Conservation (phyloP, 2,888 invertebrate species). For the Crioceris asparagi region DNA sequence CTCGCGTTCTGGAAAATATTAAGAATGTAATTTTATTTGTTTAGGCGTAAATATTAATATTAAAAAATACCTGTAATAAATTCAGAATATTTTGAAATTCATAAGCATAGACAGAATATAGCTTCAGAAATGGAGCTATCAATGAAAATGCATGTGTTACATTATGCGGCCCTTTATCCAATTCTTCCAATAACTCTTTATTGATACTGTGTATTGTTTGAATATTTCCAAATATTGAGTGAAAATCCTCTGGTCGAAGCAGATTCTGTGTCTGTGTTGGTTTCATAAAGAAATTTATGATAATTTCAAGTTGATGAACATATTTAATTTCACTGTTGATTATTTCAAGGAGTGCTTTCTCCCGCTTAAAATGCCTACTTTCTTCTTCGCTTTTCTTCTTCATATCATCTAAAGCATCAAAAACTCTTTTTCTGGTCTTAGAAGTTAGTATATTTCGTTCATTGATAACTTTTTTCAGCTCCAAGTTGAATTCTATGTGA, state of each 20-base stretch:
- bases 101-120: conserved; percentile 68
- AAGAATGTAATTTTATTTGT: neutral
- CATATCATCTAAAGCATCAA: conserved; percentile 45
- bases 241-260: conserved; percentile 41
- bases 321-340: conserved; percentile 60
- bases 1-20: conserved; percentile 38
- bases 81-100: conserved; percentile 55
- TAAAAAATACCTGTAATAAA: conserved; percentile 45
- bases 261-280: conserved; percentile 45
- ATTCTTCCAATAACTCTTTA: conserved; percentile 47
- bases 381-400: conserved; percentile 31
- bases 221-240: conserved; percentile 52
- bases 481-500: conserved; percentile 44
- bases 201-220: conserved; percentile 54
- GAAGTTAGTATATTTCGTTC: conserved; percentile 52
- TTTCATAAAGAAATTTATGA: conserved; percentile 53
- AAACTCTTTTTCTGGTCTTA: conserved; percentile 48
- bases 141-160: conserved; percentile 56
- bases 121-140: conserved; percentile 65
- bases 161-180: conserved; percentile 45
- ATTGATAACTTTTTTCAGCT: conserved; percentile 48
- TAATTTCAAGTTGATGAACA: conserved; percentile 52
- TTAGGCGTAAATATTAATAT: neutral
- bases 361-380: conserved; percentile 30
- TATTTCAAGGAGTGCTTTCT: conserved; percentile 55